Evolutionary conservation across 2,888 invertebrate species (phyloP).

Genomic region (Limnephilus rhombicus): DNA sequence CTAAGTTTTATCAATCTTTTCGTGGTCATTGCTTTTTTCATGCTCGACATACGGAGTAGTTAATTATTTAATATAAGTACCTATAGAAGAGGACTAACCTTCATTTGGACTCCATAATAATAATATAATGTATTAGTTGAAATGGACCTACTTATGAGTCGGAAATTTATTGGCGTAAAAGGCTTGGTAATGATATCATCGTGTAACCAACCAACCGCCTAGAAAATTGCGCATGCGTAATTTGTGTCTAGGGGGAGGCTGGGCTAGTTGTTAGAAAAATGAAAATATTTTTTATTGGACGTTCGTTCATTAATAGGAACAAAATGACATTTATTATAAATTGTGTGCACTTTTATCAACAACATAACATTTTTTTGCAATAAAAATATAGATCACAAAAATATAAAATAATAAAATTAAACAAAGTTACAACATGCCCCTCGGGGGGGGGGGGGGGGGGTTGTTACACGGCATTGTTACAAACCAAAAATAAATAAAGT

Average conservation of each 20-base stretch:
- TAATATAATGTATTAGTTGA: neutral
- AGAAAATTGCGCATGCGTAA: conserved; percentile 8
- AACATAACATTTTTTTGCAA: too few relatives aligned
- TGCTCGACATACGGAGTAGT: neutral
- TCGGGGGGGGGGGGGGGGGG: too few relatives aligned
- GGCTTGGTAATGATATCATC: conserved; percentile 19
- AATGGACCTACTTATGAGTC: neutral
- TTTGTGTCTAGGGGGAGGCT: neutral
- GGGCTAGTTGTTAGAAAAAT: too few relatives aligned
- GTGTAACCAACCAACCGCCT: neutral
- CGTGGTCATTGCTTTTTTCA: neutral
- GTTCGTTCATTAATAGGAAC: too few relatives aligned
- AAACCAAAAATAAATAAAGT: too few relatives aligned
- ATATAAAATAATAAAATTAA: too few relatives aligned
- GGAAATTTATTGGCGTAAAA: neutral
- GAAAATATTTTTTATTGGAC: too few relatives aligned
- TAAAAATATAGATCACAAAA: too few relatives aligned
- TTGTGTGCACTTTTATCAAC: too few relatives aligned
- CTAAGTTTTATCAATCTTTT: neutral
- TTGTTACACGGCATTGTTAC: too few relatives aligned
- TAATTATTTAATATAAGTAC: neutral
- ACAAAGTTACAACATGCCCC: too few relatives aligned
- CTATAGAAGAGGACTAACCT: neutral
- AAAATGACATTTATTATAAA: too few relatives aligned
- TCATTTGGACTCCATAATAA: neutral